phyloP scores from a whole-genome alignment of 2,113 vertebrate species.

The Galeopterus variegatus region DNA sequence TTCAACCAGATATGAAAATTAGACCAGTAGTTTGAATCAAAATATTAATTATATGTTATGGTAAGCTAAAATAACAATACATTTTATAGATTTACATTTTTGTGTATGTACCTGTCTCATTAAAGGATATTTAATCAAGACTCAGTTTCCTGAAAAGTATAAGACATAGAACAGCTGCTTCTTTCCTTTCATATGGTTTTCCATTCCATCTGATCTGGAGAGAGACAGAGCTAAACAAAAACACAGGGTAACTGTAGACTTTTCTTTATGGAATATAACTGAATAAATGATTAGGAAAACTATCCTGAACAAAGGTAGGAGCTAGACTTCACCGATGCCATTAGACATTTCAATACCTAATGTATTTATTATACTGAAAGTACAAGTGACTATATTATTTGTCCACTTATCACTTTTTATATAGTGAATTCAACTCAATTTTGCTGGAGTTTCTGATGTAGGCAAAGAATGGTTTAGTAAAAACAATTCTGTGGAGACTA shows the following conservation, averaged over 20 bases:
- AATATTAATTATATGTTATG: neutral
- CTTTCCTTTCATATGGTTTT: neutral
- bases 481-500: neutral
- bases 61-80: neutral
- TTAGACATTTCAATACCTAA: constrained; percentile 40
- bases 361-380: constrained; percentile 43
- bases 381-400: neutral
- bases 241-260: neutral
- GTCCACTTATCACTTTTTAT: constrained; percentile 9
- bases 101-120: neutral
- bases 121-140: neutral
- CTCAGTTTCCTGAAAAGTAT: neutral
- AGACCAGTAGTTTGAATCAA: neutral
- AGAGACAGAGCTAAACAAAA: neutral
- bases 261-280: neutral
- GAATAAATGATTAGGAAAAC: constrained; percentile 2
- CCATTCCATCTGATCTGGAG: neutral
- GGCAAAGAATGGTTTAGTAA: neutral
- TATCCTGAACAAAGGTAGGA: neutral
- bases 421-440: neutral
- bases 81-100: neutral
- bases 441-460: neutral
- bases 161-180: neutral
- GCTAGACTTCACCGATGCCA: neutral
- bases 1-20: neutral